These are phyloP conservation scores for Apodemia hepburni DNA, from an alignment of 2,888 invertebrate genomes.

Conservation along the genomic window DNA sequence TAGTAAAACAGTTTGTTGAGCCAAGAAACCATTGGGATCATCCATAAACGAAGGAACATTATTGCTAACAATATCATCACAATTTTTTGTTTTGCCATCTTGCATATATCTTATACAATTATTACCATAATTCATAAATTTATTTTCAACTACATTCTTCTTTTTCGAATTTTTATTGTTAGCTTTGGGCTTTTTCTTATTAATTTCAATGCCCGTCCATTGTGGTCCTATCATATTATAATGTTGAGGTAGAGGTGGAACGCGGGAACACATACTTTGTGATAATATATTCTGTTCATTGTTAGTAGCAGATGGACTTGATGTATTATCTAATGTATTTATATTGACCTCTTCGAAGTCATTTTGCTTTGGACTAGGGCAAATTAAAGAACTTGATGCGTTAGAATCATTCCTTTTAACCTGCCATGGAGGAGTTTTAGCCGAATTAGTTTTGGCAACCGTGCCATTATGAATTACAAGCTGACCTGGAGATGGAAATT, in stretches of 20 bases:
- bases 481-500: constrained; percentile 62
- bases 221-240: constrained; percentile 71
- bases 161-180: constrained; percentile 76
- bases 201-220: constrained; percentile 58
- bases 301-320: constrained; percentile 50
- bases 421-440: constrained; percentile 82
- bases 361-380: constrained; percentile 55
- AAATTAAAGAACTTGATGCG: constrained; percentile 46
- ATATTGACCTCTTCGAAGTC: constrained; percentile 60
- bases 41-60: constrained; percentile 92
- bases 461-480: constrained; percentile 71
- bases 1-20: constrained; percentile 92
- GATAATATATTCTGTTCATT: constrained; percentile 51
- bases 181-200: constrained; percentile 80
- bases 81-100: constrained; percentile 62
- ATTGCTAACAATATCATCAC: constrained; percentile 70
- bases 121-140: constrained; percentile 47
- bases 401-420: constrained; percentile 62
- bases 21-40: constrained; percentile 94
- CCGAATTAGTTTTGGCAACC: constrained; percentile 71
- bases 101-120: constrained; percentile 58
- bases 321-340: constrained; percentile 60
- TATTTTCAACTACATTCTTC: constrained; percentile 56
- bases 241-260: constrained; percentile 87
- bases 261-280: constrained; percentile 83